A percentile compares a stretch with the other conserved stretches of the same genome.
Conservation (phyloP, 2,113 vertebrate species). For the Cyanistes caeruleus region DNA sequence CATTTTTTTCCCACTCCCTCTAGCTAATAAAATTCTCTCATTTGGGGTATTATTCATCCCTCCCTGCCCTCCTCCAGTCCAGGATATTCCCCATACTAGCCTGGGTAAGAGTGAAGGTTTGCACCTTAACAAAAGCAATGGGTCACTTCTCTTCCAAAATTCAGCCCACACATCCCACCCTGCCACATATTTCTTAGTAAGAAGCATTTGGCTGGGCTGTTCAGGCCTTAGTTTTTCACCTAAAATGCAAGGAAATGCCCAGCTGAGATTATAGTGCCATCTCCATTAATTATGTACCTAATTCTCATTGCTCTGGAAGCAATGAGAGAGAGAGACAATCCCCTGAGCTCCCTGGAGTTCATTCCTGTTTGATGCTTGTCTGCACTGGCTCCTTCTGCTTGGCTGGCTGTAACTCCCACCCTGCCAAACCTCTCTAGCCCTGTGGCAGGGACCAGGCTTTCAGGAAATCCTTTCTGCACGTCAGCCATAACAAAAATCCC, state of each 20-base stretch:
- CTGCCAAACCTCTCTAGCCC: neutral
- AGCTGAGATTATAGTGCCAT: neutral
- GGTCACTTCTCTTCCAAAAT: neutral
- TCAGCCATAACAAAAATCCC: neutral
- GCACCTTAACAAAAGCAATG: neutral
- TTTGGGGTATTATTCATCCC: neutral
- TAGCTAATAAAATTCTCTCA: neutral
- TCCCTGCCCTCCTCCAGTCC: neutral
- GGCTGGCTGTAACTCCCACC: rapidly evolving
- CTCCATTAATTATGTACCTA: neutral
- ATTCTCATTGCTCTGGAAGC: neutral
- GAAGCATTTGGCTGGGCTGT: neutral
- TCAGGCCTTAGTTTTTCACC: neutral
- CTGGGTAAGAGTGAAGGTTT: neutral
- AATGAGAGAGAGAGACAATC: neutral
- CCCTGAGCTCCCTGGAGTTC: neutral
- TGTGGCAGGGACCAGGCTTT: neutral
- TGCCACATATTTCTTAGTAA: neutral
- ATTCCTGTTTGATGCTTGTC: neutral
- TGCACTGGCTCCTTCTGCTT: neutral
- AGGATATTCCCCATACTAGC: neutral
- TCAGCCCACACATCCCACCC: neutral
- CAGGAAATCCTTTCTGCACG: neutral
- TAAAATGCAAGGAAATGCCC: neutral
- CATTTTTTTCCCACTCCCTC: neutral